Evolutionary conservation across 2,888 invertebrate species (phyloP), one percentile per base, ranked within the genome.

Genomic region (Muschampia plurimacula): DNA sequence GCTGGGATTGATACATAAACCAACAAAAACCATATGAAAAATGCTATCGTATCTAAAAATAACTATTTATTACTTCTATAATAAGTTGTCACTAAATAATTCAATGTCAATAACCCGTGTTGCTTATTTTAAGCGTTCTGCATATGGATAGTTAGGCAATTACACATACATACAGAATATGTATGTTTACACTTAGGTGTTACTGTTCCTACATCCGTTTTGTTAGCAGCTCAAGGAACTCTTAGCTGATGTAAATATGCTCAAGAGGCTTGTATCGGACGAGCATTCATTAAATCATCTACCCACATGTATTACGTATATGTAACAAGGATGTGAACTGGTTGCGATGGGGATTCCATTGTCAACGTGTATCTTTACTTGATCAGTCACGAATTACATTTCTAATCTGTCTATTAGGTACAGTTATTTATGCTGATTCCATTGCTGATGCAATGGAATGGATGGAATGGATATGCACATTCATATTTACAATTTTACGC

Each of bases 241-340:
- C 8, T 49, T 13, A 49, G 7, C 9, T 44, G 9, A n/a, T 28
- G 57, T 57, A 57, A 57, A 57, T 32, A 57, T 57, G 15, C 7
- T 52, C 52, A 52, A 52, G 52, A n/a, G 10, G 2, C 57, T 59
- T 13, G 57, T 59, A 59, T 59, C 12, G 22, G 57, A 28, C n/a
- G 10, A 12, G 57, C 10, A 59, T 32, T 28, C 32, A 13, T 32
- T 32, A 59, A 32, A 59, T 12, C 57, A 28, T 9, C 57, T 28
- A 32, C 57, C 57, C 57, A 59, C 57, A 32, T 12, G 32, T 57
- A 57, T 57, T 39, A 49, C 36, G 68, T 60, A 62, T 72, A 76
- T 73, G 64, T 69, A 83, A 89, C 86, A 86, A 87, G 88, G 89
- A 90, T 90, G 83, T 87, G 78, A 78, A 83, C 80, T 79, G 74